Evolutionary conservation across 2,888 invertebrate species (phyloP).

Genomic region (Amblyjoppa fuscipennis): DNA sequence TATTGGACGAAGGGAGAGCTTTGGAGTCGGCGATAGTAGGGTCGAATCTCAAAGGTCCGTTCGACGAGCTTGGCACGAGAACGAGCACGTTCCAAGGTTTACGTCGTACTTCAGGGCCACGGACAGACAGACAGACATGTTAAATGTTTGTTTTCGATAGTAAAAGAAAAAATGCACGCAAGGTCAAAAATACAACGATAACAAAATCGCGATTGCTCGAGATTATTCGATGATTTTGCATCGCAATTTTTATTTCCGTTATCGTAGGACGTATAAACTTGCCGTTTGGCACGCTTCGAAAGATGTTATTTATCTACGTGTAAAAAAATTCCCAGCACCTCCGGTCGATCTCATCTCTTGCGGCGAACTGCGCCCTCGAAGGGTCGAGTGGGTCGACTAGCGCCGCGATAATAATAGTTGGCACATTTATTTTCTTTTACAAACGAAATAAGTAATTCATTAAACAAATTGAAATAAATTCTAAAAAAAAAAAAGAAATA

Average conservation of each 20-base stretch:
- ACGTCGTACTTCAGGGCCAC: background rate
- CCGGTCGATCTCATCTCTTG: background rate
- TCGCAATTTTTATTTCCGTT: background rate
- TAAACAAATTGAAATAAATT: background rate
- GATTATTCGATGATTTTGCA: background rate
- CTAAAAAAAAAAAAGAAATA: background rate
- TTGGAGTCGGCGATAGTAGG: background rate
- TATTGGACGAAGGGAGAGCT: background rate
- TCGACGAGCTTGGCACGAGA: background rate
- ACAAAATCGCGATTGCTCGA: background rate
- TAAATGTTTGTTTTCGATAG: background rate
- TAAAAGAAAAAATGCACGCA: background rate
- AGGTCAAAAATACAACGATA: background rate
- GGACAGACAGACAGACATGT: background rate
- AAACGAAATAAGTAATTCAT: background rate
- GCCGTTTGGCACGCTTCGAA: background rate
- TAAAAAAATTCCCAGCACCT: background rate
- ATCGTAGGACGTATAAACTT: background rate
- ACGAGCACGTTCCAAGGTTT: background rate
- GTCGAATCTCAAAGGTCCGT: constrained; percentile 12
- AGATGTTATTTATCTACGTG: background rate
- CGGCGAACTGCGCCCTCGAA: background rate
- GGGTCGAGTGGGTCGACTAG: background rate
- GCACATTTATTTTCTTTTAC: background rate
- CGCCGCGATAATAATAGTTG: background rate